Conservation (phyloP, 2,888 invertebrate species). For the Noctua fimbriata region DNA sequence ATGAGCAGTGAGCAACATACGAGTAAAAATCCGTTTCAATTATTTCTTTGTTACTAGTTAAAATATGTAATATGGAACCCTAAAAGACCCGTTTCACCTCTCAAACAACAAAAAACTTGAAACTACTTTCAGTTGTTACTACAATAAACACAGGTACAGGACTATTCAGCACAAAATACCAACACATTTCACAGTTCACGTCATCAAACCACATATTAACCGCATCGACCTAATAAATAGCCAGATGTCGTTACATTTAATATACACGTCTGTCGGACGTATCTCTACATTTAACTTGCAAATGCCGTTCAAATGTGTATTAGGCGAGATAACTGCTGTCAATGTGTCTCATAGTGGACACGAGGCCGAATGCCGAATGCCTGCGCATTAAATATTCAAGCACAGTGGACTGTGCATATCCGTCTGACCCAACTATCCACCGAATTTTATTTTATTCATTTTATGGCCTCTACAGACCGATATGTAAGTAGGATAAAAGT, state of each 20-base stretch:
- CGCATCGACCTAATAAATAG: conserved; percentile 34
- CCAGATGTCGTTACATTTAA: conserved; percentile 42
- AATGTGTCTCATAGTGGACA: conserved; percentile 70
- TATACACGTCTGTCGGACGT: conserved; percentile 32
- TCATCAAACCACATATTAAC: conserved; percentile 12
- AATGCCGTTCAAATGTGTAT: conserved; percentile 64
- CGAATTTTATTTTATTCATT: conserved; percentile 70
- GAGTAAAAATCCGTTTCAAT: not conserved
- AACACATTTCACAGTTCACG: conserved; percentile 11
- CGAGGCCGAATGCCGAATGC: conserved; percentile 61
- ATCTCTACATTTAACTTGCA: conserved; percentile 63
- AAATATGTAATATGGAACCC: conserved; percentile 1
- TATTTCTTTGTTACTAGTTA: not conserved
- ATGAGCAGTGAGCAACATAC: not conserved
- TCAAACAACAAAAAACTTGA: not conserved
- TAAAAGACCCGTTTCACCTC: not conserved
- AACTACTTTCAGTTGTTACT: not conserved
- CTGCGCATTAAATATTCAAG: conserved; percentile 71
- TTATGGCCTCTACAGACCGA: conserved; percentile 44
- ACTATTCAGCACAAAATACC: not conserved
- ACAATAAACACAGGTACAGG: not conserved
- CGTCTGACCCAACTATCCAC: conserved; percentile 62
- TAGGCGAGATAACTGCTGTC: conserved; percentile 71
- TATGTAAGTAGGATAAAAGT: conserved; percentile 45
- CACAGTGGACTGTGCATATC: conserved; percentile 56